A percentile compares a stretch with the other conserved stretches of the same genome.
Evolutionary conservation across 1,140 invertebrate species (phyloP).

Genomic region (Linepithema humile): DNA sequence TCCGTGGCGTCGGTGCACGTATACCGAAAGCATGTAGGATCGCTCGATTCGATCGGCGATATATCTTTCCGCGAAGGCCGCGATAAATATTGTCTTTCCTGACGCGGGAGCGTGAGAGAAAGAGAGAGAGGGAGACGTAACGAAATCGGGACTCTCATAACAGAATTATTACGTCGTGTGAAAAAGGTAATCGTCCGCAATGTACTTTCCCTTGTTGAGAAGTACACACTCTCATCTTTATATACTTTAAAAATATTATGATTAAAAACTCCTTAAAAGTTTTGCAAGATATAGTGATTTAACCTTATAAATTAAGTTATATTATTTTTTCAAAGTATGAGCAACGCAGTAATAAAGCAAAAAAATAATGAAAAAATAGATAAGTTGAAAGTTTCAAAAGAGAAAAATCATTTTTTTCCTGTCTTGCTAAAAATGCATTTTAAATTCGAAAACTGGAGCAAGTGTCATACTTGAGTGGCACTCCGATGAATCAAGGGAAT

Average conservation of each 20-base stretch:
- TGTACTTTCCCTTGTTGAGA: conserved; percentile 12
- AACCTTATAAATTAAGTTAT: neutral
- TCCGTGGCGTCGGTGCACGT: conserved; percentile 24
- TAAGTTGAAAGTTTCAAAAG: neutral
- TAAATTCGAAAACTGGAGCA: neutral
- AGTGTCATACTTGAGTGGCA: neutral
- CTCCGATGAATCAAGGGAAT: neutral
- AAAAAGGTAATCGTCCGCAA: neutral
- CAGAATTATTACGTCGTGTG: conserved; percentile 25
- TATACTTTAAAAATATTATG: neutral
- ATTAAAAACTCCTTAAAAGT: neutral
- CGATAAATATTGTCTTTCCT: conserved; percentile 57
- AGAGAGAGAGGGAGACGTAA: conserved; percentile 1
- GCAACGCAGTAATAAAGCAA: too few species aligned
- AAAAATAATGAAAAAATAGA: neutral
- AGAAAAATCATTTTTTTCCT: neutral
- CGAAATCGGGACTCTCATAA: conserved; percentile 29
- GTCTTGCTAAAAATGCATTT: neutral
- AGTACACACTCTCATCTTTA: neutral
- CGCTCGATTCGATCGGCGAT: conserved; percentile 26
- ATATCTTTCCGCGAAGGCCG: conserved; percentile 49
- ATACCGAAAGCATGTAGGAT: conserved; percentile 4
- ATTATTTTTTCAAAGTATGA: neutral
- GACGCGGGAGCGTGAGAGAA: neutral
- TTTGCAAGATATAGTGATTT: neutral